Conservation (phyloP, 2,113 vertebrate species). For the Gallinago media region DNA sequence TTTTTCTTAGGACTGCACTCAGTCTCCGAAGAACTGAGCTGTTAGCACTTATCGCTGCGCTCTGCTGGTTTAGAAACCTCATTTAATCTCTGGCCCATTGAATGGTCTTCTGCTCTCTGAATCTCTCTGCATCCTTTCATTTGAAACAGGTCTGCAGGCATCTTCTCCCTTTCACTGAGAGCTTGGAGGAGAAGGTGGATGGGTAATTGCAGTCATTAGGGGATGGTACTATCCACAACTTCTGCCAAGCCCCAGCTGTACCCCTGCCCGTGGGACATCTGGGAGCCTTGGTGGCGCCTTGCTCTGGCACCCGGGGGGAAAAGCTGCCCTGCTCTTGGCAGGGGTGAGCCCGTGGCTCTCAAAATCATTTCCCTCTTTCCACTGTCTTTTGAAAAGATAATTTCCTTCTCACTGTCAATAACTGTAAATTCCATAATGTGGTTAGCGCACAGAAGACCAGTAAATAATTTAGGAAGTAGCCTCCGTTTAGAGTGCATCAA, state of each 20-base stretch:
- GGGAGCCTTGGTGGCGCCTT: neutral
- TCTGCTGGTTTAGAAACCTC: neutral
- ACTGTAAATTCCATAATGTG: neutral
- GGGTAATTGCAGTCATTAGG: neutral
- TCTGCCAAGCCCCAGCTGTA: neutral
- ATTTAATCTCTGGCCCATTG: neutral
- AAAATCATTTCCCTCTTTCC: neutral
- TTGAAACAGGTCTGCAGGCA: neutral
- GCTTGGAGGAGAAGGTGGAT: neutral
- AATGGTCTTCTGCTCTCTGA: neutral
- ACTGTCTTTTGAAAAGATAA: neutral
- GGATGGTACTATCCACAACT: neutral
- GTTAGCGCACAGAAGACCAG: slow-evolving; percentile 17
- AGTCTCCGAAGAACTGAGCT: neutral
- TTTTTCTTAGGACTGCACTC: neutral
- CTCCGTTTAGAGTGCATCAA: slow-evolving; percentile 31
- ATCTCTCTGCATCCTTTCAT: neutral
- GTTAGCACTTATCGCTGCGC: neutral
- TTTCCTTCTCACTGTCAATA: slow-evolving; percentile 38
- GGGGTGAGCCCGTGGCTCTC: neutral
- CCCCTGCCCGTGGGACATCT: neutral
- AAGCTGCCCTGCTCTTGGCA: neutral
- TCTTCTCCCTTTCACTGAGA: neutral
- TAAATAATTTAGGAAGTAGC: slow-evolving; percentile 63
- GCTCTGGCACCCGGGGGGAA: neutral